These are phyloP conservation scores for Germaria angustata DNA, from an alignment of 2,888 invertebrate species.

Conservation along the genomic window DNA sequence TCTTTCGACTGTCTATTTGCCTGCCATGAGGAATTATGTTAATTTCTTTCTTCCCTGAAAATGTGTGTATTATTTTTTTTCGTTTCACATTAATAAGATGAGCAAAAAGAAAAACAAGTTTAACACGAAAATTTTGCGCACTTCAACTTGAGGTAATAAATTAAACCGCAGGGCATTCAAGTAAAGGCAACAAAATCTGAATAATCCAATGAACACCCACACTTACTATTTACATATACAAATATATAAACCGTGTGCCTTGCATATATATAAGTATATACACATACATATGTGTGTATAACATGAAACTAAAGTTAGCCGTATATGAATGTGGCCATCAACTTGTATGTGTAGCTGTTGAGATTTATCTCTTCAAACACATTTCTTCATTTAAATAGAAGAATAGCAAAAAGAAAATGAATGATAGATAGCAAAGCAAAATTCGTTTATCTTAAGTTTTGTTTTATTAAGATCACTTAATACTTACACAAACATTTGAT, in stretches of 20 bases:
- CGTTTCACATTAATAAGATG: conserved; percentile 43
- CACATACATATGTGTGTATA: neutral
- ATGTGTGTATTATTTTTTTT: neutral
- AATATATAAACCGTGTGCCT: no score
- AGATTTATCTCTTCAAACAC: neutral
- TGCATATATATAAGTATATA: no score
- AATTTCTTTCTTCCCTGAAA: conserved; percentile 52
- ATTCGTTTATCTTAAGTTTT: conserved; percentile 38
- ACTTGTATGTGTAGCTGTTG: conserved; percentile 14
- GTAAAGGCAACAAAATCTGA: conserved; percentile 41
- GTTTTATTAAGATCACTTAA: conserved; percentile 44
- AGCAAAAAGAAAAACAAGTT: conserved; percentile 64
- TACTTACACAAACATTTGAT: neutral
- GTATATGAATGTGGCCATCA: conserved; percentile 18
- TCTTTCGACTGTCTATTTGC: conserved; percentile 26
- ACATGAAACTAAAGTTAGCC: conserved; percentile 16
- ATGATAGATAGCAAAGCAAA: conserved; percentile 37
- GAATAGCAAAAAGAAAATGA: conserved; percentile 4
- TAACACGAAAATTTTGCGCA: conserved; percentile 75
- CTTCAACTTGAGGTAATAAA: conserved; percentile 64
- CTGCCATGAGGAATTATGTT: conserved; percentile 63
- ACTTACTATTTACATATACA: neutral
- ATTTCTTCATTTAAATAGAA: neutral
- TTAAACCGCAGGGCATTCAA: conserved; percentile 66
- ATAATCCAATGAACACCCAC: conserved; percentile 35